Evolutionary conservation across 2,113 vertebrate species (phyloP).

Genomic region (Dendrocopos noguchii): DNA sequence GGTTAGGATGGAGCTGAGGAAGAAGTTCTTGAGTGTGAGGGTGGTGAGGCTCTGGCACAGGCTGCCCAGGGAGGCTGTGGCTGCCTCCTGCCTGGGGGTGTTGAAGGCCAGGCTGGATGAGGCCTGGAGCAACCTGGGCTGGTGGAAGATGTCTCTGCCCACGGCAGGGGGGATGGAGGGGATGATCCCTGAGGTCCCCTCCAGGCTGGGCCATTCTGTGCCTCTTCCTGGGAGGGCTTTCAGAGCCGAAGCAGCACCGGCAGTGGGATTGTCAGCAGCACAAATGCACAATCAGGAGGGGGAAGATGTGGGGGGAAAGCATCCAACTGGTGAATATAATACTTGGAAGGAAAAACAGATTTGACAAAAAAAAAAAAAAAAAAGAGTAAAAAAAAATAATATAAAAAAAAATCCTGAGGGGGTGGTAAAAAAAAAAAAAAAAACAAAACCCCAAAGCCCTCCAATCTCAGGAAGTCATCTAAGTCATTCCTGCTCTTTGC

Average conservation of each 20-base stretch:
- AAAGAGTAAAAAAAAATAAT: conserved; percentile 14
- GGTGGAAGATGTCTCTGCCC: no score
- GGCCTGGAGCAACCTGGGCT: no score
- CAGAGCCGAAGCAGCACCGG: conserved; percentile 44
- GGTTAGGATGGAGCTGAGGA: no score
- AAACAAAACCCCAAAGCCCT: neutral
- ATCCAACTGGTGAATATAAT: conserved; percentile 65
- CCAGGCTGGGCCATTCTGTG: no score
- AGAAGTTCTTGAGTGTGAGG: no score
- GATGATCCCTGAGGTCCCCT: no score
- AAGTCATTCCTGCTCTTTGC: conserved; percentile 67
- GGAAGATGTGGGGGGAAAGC: conserved; percentile 61
- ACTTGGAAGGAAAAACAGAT: conserved; percentile 73
- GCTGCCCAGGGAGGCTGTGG: no score
- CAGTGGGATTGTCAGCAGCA: conserved; percentile 47
- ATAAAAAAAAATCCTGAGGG: conserved; percentile 42
- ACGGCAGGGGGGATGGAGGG: no score
- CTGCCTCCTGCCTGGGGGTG: no score
- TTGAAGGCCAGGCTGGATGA: no score
- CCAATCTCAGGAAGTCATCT: conserved; percentile 69
- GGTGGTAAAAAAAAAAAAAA: conserved; percentile 52
- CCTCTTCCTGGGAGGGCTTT: conserved; percentile 7
- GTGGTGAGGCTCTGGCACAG: no score
- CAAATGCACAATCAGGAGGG: conserved; percentile 51
- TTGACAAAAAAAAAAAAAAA: conserved; percentile 32